A percentile compares a stretch with the other conserved stretches of the same genome.
Conservation (phyloP, 2,113 vertebrate genomes). For the Aphelocoma coerulescens region DNA sequence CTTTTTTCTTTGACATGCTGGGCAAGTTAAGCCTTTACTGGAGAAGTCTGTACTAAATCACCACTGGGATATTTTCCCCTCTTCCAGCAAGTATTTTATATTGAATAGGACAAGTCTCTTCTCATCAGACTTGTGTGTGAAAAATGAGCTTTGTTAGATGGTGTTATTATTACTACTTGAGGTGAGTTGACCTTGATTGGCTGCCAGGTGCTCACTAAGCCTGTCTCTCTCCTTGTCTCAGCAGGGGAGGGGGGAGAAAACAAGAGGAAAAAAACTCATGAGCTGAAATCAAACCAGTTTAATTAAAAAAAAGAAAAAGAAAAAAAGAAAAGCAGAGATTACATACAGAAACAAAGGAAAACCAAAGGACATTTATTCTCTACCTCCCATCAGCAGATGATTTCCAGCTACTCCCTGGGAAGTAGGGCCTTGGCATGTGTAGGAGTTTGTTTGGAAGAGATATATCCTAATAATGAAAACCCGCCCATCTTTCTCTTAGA, state of each 20-base stretch:
- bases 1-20: not conserved
- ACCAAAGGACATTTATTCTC: not conserved
- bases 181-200: not conserved
- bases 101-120: not conserved
- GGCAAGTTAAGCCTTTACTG: not conserved
- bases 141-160: not conserved
- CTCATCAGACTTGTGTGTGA: not conserved
- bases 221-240: not conserved
- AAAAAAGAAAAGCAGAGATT: not conserved
- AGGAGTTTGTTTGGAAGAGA: not conserved
- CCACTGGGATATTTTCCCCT: not conserved
- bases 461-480: not conserved
- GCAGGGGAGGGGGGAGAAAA: not conserved
- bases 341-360: not conserved
- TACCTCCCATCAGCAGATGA: not conserved
- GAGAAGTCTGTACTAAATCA: not conserved
- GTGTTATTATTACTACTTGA: not conserved
- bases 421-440: not conserved
- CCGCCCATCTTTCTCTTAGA: accelerated
- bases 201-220: not conserved
- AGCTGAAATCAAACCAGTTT: not conserved
- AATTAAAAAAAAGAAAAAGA: not conserved
- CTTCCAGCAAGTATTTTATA: not conserved
- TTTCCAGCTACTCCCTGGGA: not conserved
- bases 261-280: not conserved